Evolutionary conservation across 2,888 invertebrate species (phyloP).

Genomic region (Eupithecia inturbata): DNA sequence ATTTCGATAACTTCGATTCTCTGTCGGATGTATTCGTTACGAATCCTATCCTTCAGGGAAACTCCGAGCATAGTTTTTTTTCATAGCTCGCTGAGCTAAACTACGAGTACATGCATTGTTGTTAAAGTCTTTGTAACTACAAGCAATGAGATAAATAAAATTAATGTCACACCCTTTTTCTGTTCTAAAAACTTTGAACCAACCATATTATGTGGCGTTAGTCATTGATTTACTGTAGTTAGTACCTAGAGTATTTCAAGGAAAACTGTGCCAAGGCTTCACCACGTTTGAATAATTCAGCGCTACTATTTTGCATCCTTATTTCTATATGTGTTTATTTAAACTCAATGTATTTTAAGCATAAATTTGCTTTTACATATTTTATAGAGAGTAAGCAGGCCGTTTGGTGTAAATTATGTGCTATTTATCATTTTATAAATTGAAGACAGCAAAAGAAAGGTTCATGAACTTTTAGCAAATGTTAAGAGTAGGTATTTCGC

Average conservation of each 20-base stretch:
- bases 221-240: not conserved
- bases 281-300: slow-evolving; percentile 31
- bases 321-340: slow-evolving; percentile 48
- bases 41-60: too few relatives aligned
- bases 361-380: not conserved
- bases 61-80: too few relatives aligned
- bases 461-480: not conserved
- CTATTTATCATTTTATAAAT: not conserved
- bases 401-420: not conserved
- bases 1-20: too few relatives aligned
- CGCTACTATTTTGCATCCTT: slow-evolving; percentile 47
- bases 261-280: slow-evolving; percentile 27
- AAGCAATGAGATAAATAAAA: too few relatives aligned
- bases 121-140: not conserved
- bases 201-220: not conserved
- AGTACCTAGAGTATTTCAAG: slow-evolving; percentile 16
- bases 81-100: too few relatives aligned
- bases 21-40: too few relatives aligned
- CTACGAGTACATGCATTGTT: too few relatives aligned
- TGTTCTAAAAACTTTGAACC: not conserved
- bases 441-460: not conserved
- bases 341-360: not conserved
- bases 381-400: not conserved
- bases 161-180: too few relatives aligned
- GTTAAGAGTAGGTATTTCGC: too few relatives aligned